Percentiles rank a stretch among this genome's conserved stretches.
Conservation (phyloP, 2,113 vertebrate species). For the Cathartes aura region DNA sequence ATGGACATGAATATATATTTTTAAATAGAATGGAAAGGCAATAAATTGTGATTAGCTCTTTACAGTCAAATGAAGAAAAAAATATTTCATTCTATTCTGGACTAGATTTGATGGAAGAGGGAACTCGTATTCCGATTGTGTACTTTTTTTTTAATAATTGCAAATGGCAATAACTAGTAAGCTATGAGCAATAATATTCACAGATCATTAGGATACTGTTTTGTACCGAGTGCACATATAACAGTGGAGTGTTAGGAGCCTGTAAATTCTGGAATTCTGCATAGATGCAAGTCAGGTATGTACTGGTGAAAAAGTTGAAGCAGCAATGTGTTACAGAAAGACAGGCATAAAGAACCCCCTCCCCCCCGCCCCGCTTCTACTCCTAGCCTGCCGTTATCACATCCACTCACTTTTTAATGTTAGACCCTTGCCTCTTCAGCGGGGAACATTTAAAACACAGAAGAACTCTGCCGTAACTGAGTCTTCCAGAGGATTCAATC, state of each 20-base stretch:
- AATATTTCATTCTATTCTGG: slow-evolving; percentile 29
- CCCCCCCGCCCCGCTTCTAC: background rate
- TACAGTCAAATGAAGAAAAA: slow-evolving; percentile 59
- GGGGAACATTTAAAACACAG: background rate
- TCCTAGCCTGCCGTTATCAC: background rate
- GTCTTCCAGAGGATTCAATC: slow-evolving; percentile 73
- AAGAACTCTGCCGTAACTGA: slow-evolving; percentile 56
- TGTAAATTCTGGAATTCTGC: slow-evolving; percentile 64
- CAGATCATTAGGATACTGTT: slow-evolving; percentile 55
- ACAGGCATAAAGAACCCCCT: background rate
- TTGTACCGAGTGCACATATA: slow-evolving; percentile 15
- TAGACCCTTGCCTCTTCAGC: background rate
- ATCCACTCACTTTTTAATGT: background rate
- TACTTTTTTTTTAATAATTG: slow-evolving; percentile 67
- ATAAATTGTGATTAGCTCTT: slow-evolving; percentile 74
- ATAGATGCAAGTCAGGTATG: slow-evolving; percentile 18
- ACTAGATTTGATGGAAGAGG: slow-evolving; percentile 70
- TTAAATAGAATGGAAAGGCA: slow-evolving; percentile 75
- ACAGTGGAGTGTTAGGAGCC: slow-evolving; percentile 47
- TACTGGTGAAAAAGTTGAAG: slow-evolving; percentile 20
- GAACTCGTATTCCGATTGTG: slow-evolving; percentile 50
- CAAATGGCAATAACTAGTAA: slow-evolving; percentile 80
- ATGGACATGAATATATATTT: slow-evolving; percentile 69
- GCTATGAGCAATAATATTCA: slow-evolving; percentile 80
- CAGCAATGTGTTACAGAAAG: slow-evolving; percentile 34